Evolutionary conservation across 23 tunicate species (phyloP).

Genomic region (Oikopleura vanhoeffeni): DNA sequence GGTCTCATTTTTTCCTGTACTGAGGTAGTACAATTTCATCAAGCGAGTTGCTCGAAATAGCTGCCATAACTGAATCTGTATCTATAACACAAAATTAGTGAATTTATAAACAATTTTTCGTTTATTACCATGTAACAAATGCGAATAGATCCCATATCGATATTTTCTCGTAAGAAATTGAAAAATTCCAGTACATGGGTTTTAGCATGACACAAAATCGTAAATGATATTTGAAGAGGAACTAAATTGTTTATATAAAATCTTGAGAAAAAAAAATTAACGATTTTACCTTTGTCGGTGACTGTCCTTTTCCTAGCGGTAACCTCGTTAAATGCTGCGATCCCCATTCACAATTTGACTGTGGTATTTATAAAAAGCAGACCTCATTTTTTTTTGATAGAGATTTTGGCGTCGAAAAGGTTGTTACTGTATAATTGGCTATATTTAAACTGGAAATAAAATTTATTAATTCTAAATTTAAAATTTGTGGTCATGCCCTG

Average conservation of each 20-base stretch:
- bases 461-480: too few species aligned
- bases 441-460: background rate
- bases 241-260: background rate
- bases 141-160: background rate
- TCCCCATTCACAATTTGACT: background rate
- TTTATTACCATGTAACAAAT: background rate
- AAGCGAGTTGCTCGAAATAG: too few species aligned
- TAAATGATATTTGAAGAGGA: background rate
- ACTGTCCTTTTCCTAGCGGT: too few species aligned
- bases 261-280: too few species aligned
- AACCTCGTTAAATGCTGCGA: background rate
- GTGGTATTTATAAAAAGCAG: background rate
- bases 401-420: background rate
- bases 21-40: too few species aligned
- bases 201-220: background rate
- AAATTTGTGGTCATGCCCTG: background rate
- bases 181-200: background rate
- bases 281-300: too few species aligned
- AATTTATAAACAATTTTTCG: too few species aligned
- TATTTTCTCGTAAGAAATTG: background rate
- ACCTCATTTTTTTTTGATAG: background rate
- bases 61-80: too few species aligned
- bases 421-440: background rate
- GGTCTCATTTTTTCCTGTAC: too few species aligned
- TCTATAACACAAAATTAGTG: too few species aligned